These are phyloP conservation scores for Temnothorax rugatulus DNA, from an alignment of 2,888 invertebrate species.

Conservation along the genomic window DNA sequence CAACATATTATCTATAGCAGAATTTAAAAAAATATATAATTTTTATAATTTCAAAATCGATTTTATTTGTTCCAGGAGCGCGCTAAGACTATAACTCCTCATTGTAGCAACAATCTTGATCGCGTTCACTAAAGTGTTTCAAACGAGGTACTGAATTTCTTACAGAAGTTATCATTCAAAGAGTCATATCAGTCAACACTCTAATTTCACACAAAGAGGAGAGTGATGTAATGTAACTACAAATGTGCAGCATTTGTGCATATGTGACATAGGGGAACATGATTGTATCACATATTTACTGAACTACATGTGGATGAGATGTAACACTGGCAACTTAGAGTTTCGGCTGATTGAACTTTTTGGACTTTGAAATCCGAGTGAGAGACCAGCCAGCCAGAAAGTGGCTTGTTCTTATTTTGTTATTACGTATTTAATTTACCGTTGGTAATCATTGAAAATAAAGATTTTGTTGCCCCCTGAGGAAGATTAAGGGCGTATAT, in stretches of 20 bases:
- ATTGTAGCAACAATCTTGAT: conserved; percentile 82
- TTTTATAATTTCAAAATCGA: conserved; percentile 38
- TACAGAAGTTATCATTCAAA: conserved; percentile 76
- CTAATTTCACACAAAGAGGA: conserved; percentile 73
- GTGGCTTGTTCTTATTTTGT: conserved; percentile 78
- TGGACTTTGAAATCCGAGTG: conserved; percentile 70
- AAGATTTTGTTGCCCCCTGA: conserved; percentile 74
- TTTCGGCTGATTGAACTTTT: conserved; percentile 79
- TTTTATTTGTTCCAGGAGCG: conserved; percentile 83
- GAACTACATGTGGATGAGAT: neutral
- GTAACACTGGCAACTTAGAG: conserved; percentile 69
- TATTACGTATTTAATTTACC: conserved; percentile 77
- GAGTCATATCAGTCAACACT: conserved; percentile 79
- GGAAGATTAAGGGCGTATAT: conserved; percentile 68
- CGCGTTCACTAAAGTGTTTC: conserved; percentile 79
- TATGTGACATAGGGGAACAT: conserved; percentile 45
- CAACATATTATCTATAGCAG: conserved; percentile 6
- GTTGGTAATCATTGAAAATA: conserved; percentile 75
- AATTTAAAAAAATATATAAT: neutral
- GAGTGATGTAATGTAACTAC: conserved; percentile 56
- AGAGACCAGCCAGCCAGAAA: conserved; percentile 70
- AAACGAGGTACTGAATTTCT: conserved; percentile 77
- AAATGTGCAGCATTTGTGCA: conserved; percentile 64
- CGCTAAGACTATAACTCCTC: conserved; percentile 83
- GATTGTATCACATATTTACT: conserved; percentile 14